Percentiles rank a stretch among this genome's conserved stretches.
phyloP scores from a whole-genome alignment of 1,140 invertebrate genomes.

The Papilio helenus region DNA sequence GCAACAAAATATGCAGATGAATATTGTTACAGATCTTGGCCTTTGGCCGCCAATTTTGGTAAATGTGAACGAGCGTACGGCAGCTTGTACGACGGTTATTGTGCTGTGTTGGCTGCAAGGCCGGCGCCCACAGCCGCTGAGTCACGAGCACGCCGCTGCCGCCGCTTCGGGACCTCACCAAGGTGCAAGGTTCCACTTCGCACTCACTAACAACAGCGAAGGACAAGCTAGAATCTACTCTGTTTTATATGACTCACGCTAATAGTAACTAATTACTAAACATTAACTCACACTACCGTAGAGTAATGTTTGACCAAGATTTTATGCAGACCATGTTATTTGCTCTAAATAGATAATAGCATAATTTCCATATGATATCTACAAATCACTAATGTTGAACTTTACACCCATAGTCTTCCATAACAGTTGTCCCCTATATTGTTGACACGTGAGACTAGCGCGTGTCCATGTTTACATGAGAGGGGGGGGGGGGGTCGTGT shows the following conservation, averaged over 20 bases:
- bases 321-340: too few species aligned
- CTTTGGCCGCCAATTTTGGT: neutral
- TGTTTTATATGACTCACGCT: neutral
- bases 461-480: slow-evolving; percentile 6
- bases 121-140: slow-evolving; percentile 4
- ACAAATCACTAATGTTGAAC: too few species aligned
- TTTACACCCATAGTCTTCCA: neutral
- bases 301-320: too few species aligned
- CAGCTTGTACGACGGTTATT: neutral
- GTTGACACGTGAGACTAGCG: neutral
- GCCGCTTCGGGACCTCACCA: slow-evolving; percentile 3
- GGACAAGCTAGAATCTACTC: neutral
- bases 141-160: neutral
- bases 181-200: neutral
- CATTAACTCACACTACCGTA: neutral
- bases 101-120: slow-evolving; percentile 11
- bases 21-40: neutral
- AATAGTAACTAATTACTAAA: slow-evolving; percentile 3
- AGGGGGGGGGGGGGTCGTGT: neutral
- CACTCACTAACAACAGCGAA: neutral
- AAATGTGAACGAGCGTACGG: neutral
- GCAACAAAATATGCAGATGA: neutral
- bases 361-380: too few species aligned
- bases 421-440: neutral
- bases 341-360: too few species aligned